Evolutionary conservation across 2,113 vertebrate genomes (phyloP).

Genomic region (Pagrus major): DNA sequence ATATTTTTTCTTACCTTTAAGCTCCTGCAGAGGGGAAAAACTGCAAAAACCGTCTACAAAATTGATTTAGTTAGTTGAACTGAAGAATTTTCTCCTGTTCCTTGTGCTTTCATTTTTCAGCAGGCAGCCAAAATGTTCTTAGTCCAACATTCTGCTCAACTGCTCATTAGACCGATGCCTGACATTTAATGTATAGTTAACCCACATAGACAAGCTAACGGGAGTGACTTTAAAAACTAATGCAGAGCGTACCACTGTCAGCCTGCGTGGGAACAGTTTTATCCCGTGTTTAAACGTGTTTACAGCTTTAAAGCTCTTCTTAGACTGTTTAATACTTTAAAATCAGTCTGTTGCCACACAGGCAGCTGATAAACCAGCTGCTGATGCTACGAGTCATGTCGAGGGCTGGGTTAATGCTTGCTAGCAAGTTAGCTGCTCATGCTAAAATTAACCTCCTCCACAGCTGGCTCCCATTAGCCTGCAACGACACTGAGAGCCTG

Average conservation of each 20-base stretch:
- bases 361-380: conserved; percentile 19
- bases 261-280: too few species aligned
- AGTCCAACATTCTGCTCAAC: not conserved
- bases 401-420: conserved; percentile 67
- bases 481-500: conserved; percentile 77
- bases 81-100: not conserved
- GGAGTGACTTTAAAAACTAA: not conserved
- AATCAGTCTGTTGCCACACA: not conserved
- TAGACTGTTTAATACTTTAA: not conserved
- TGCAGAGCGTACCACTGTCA: not conserved
- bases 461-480: conserved; percentile 86
- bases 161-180: not conserved
- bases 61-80: not conserved
- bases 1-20: not conserved
- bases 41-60: not conserved
- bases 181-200: not conserved
- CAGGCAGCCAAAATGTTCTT: not conserved
- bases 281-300: not conserved
- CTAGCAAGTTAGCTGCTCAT: conserved; percentile 71
- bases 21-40: not conserved
- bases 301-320: not conserved
- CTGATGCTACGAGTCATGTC: conserved; percentile 25
- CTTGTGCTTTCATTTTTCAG: not conserved
- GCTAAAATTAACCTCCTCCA: conserved; percentile 83
- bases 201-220: not conserved